Percentiles rank a stretch among this genome's conserved stretches.
These are phyloP conservation scores for Ctenosaura bakeri DNA, from an alignment of 2,797 vertebrate genomes.

Conservation along the genomic window DNA sequence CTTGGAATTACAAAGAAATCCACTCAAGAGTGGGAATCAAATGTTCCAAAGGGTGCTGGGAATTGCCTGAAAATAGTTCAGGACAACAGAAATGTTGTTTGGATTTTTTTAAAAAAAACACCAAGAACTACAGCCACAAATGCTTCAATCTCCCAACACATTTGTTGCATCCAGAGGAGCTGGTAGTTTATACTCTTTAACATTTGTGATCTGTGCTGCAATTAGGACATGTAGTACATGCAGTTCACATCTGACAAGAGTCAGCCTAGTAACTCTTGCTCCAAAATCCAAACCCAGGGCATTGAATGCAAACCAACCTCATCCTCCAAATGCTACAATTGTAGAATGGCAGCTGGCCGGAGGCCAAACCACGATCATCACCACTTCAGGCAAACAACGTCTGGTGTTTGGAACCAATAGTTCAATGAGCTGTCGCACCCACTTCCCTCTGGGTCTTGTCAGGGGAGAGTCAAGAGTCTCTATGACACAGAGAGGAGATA, in stretches of 20 bases:
- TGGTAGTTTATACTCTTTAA: neutral
- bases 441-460: conserved; percentile 7
- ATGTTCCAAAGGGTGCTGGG: too few relatives aligned
- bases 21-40: too few relatives aligned
- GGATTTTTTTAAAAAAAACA: too few relatives aligned
- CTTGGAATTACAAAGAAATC: too few relatives aligned
- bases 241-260: neutral
- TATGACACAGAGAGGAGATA: conserved; percentile 34
- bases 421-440: conserved; percentile 23
- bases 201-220: neutral
- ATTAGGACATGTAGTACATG: neutral
- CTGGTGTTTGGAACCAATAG: conserved; percentile 10
- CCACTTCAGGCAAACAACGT: conserved; percentile 3
- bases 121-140: too few relatives aligned
- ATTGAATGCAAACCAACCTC: conserved; percentile 5
- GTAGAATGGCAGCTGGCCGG: neutral
- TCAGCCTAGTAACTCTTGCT: neutral
- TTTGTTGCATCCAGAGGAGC: too few relatives aligned
- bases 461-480: conserved; percentile 14
- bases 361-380: neutral
- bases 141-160: too few relatives aligned
- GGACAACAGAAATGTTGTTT: too few relatives aligned
- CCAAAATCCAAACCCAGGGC: neutral
- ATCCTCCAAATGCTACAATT: neutral
- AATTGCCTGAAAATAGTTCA: too few relatives aligned